Conservation (phyloP, 1,140 invertebrate genomes). For the Zophobas atratus region DNA sequence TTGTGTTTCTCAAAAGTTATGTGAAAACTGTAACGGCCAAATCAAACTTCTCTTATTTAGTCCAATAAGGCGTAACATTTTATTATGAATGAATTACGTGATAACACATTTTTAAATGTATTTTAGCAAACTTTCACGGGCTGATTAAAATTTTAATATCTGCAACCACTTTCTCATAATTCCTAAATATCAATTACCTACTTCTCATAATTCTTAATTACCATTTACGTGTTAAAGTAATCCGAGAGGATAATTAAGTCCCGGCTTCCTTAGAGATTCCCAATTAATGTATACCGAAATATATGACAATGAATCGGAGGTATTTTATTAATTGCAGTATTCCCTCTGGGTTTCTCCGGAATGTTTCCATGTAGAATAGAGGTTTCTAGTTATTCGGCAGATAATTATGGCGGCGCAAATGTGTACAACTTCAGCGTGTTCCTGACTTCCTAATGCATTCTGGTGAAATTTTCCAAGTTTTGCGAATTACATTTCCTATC, state of each 20-base stretch:
- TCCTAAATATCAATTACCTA: too few species aligned
- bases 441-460: not conserved
- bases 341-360: not conserved
- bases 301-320: conserved; percentile 11
- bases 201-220: too few species aligned
- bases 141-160: too few species aligned
- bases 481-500: not conserved
- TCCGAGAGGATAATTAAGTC: conserved; percentile 1
- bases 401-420: conserved; percentile 8
- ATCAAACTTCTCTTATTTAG: too few species aligned
- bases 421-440: not conserved
- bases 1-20: too few species aligned
- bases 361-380: not conserved
- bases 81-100: too few species aligned
- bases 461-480: not conserved
- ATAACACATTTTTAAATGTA: too few species aligned
- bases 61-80: too few species aligned
- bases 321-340: not conserved
- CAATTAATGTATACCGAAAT: conserved; percentile 23
- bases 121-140: too few species aligned
- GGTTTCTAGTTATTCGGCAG: not conserved
- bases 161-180: too few species aligned
- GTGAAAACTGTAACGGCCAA: too few species aligned
- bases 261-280: not conserved
- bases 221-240: not conserved